phyloP scores from a whole-genome alignment of 1,140 invertebrate genomes.

The Elysia chlorotica region DNA sequence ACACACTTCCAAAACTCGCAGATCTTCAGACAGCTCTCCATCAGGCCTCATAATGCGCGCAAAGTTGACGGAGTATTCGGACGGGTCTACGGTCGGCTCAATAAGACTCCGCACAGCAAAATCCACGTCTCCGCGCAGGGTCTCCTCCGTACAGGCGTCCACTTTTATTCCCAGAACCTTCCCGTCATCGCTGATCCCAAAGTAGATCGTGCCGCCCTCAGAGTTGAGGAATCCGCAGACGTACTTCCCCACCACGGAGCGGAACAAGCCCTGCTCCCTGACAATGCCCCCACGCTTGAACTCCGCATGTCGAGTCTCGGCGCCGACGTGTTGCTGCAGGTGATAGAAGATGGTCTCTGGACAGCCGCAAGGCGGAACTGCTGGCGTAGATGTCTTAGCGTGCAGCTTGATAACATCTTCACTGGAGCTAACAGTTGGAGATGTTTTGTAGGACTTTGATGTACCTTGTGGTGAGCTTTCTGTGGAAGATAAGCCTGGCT shows the following conservation, averaged over 20 bases:
- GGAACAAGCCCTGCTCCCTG: not conserved
- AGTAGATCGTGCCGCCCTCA: slow-evolving; percentile 7
- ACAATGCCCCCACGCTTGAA: slow-evolving; percentile 5
- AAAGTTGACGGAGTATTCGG: slow-evolving; percentile 10
- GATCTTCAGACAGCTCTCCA: not conserved
- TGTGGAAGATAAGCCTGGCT: no score
- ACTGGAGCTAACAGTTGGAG: no score
- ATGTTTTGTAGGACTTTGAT: no score
- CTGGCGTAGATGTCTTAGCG: no score
- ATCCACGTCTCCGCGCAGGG: not conserved
- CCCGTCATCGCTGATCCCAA: slow-evolving; percentile 13
- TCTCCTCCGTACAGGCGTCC: not conserved
- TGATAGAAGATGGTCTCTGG: slow-evolving; percentile 17
- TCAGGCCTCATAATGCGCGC: not conserved
- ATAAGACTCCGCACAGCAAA: not conserved
- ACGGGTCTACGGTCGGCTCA: not conserved
- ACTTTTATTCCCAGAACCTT: not conserved
- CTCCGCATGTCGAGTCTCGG: slow-evolving; percentile 16
- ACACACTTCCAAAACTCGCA: slow-evolving; percentile 14
- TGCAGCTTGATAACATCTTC: no score
- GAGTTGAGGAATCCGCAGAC: slow-evolving; percentile 16
- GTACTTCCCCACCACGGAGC: not conserved
- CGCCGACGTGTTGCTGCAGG: not conserved
- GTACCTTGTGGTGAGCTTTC: no score
- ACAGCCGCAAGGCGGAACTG: slow-evolving; percentile 6